phyloP scores from a whole-genome alignment of 1,140 invertebrate species.

The Drosophila lacteicornis region DNA sequence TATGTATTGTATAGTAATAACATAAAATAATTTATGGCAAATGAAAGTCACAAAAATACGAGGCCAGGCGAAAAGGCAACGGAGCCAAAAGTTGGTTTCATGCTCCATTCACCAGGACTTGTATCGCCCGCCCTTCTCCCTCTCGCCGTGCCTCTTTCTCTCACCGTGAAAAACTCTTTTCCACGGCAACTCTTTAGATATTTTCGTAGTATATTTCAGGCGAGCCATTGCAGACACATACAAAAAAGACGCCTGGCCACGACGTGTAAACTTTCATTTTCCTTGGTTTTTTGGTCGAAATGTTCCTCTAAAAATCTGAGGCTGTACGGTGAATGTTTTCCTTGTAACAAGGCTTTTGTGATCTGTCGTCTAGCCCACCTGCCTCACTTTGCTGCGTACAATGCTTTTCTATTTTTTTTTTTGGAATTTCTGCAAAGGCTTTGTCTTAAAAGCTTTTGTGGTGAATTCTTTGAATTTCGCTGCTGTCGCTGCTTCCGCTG shows the following conservation, averaged over 20 bases:
- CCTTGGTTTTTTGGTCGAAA: constrained; percentile 13
- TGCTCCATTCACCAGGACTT: constrained; percentile 46
- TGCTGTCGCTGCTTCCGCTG: constrained; percentile 29
- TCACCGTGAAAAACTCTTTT: constrained; percentile 23
- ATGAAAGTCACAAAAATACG: constrained; percentile 79
- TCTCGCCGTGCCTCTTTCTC: not conserved
- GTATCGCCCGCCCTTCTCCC: not conserved
- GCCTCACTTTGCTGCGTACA: not conserved
- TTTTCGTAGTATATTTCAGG: constrained; percentile 54
- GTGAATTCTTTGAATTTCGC: constrained; percentile 72
- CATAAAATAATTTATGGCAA: constrained; percentile 78
- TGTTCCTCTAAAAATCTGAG: constrained; percentile 12
- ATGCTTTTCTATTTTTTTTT: constrained; percentile 28
- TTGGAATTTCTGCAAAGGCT: constrained; percentile 39
- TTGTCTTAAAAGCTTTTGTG: constrained; percentile 45
- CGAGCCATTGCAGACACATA: constrained; percentile 20
- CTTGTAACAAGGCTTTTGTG: constrained; percentile 54
- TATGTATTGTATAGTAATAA: constrained; percentile 78
- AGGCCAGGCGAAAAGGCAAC: constrained; percentile 28
- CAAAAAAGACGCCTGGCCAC: constrained; percentile 41
- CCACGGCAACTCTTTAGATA: constrained; percentile 61
- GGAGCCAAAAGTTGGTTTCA: constrained; percentile 50
- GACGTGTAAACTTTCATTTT: constrained; percentile 62
- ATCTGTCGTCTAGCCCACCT: constrained; percentile 40
- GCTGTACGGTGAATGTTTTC: constrained; percentile 20